Base-by-base conservation (phyloP, 1,140 invertebrate species). In the Drosophila paulistorum region DNA sequence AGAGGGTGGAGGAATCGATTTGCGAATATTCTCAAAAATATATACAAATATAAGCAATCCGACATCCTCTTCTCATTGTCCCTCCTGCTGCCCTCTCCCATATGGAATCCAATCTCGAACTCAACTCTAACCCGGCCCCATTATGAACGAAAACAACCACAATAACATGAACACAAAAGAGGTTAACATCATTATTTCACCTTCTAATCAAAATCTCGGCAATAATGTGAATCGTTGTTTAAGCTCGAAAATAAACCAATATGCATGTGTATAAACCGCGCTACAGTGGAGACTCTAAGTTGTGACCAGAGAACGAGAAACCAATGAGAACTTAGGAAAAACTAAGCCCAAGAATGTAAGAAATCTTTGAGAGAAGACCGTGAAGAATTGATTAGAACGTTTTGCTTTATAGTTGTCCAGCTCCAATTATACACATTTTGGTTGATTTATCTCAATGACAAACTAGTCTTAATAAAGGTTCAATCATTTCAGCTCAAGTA, bases 121-220 rank as follows among this genome's bases (percentile, higher is more conserved):
- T 77, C 77, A 84, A 78, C 84, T 81, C 77, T 79, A 89, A 89
- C 79, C 84, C n/a, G 48, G 74, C 59, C 74, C 62, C 66, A 77
- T 77, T 61, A 71, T 37, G 14, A 26, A 14, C 45, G 20, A 39
- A 39, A 39, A 51, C 45, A 51, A 45, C 37, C 57, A 54, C 58
- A 48, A 75, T 37, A 71, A 60, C 41, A 58, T 62, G 41, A 61
- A 76, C 65, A 72, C 65, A 62, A 68, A 77, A 67, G 84, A 75
- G 84, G 84, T 89, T 89, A 89, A 89, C 84, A 90, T 89, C 84
- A 89, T 89, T 89, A 89, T 89, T 89, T 89, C 84, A 90, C 84
- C 84, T 89, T 89, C 85, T 89, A 89, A 89, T 89, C 84, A 89
- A 90, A 89, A 89, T 89, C 84, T 72, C 64, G 39, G 68, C 83